Evolutionary conservation across 2,797 vertebrate genomes (phyloP), one percentile per base, ranked within the genome.

Genomic region (Pseudotriccus pelzelni): DNA sequence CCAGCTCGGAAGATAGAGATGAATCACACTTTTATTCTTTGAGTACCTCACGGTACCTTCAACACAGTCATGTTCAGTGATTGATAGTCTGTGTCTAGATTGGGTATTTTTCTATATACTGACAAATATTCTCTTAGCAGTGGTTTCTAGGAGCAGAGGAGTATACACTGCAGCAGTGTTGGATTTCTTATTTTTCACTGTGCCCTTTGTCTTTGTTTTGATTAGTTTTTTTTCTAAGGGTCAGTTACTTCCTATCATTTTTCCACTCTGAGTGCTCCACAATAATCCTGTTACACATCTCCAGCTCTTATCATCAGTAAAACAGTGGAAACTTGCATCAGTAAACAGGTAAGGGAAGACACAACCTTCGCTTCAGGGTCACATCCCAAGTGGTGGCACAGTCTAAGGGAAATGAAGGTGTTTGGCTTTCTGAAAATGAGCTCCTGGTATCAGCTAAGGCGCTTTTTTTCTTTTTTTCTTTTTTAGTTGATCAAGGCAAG

Each of bases 21-120:
- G 93, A 96, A 97, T 97, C 91, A 96, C 87, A 95, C 93, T 94
- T 96, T 88, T 94, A 96, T 94, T 97, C 93, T 92, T 87, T 91
- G 95, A 96, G 94, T 90, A 96, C 83, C 82, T 89, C 81, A 82
- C 58, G 22, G 82, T 89, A 94, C 74, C 85, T 96, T 95, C 94
- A 93, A 68, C 81, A 85, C 66, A 68, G 95, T 73, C 86, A 70
- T 77, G 79, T 81, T 94, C 81, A 76, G 77, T 97, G 96, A 97
- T 95, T 96, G 97, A 97, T 97, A 69, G 94, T 64, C 92, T 78
- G 53, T 88, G 96, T 96, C 94, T 96, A 95, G 96, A 96, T 91
- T 82, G 93, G 90, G 90, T 93, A 95, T 96, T 96, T 97, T 97
- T 97, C 93, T 89, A 76, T 96, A 95, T 87, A 74, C 93, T 96